Evolutionary conservation across 1,140 invertebrate genomes (phyloP).

Genomic region (Hyles euphorbiae): DNA sequence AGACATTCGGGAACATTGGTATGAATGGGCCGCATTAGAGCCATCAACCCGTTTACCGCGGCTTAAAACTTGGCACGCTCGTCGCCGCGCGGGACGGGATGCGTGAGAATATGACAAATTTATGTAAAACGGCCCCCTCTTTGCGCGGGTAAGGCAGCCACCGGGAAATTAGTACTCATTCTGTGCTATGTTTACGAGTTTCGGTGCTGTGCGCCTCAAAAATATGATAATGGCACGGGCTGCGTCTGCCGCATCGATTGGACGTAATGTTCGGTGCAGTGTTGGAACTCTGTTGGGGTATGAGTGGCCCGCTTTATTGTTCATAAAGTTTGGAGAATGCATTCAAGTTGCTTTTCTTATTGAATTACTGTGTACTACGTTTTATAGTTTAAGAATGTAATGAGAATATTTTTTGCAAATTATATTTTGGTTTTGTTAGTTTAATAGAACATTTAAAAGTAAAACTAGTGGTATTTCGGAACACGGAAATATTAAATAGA

Average conservation of each 20-base stretch:
- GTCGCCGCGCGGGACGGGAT: slow-evolving; percentile 29
- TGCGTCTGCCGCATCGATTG: slow-evolving; percentile 35
- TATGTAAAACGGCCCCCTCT: slow-evolving; percentile 58
- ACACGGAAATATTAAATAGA: too few species aligned
- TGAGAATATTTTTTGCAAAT: too few species aligned
- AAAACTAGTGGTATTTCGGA: too few species aligned
- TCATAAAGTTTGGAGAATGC: background rate
- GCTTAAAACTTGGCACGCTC: slow-evolving; percentile 42
- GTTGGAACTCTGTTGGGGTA: slow-evolving; percentile 1
- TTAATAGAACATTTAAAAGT: too few species aligned
- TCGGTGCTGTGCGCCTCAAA: slow-evolving; percentile 39
- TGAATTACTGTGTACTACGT: too few species aligned
- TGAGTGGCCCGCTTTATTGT: slow-evolving; percentile 1
- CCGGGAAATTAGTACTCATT: slow-evolving; percentile 67
- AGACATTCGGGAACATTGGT: background rate
- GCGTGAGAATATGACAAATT: slow-evolving; percentile 69
- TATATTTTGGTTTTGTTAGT: too few species aligned
- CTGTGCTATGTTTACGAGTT: slow-evolving; percentile 59
- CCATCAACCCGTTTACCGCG: slow-evolving; percentile 22
- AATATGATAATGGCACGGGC: slow-evolving; percentile 53
- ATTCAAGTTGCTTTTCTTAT: too few species aligned
- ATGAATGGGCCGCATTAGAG: slow-evolving; percentile 11
- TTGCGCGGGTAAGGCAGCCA: slow-evolving; percentile 30
- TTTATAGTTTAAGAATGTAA: too few species aligned
- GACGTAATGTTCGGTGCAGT: slow-evolving; percentile 3